phyloP scores from a whole-genome alignment of 1,140 invertebrate genomes.

The Hirudo medicinalis region DNA sequence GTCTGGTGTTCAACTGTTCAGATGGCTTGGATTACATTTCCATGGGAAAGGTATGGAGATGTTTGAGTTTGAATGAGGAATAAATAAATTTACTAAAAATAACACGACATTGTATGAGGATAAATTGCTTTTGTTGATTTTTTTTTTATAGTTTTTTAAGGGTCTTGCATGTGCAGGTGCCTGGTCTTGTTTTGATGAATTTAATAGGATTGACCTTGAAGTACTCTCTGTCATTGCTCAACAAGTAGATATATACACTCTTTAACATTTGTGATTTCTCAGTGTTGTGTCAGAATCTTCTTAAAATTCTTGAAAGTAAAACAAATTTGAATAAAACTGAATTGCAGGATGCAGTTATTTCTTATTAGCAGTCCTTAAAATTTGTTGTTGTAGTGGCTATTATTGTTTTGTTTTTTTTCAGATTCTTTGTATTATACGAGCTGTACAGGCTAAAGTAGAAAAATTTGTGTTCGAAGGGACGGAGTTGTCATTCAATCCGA shows the following conservation, averaged over 20 bases:
- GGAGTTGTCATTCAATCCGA: constrained; percentile 38
- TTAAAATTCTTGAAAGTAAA: too few species aligned
- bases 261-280: background rate
- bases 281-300: too few species aligned
- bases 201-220: constrained; percentile 43
- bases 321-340: too few species aligned
- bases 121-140: background rate
- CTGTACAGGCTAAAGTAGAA: constrained; percentile 37
- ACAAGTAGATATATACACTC: constrained; percentile 29
- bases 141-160: constrained; percentile 39
- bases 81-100: background rate
- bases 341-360: too few species aligned
- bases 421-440: constrained; percentile 43
- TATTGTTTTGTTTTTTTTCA: constrained; percentile 40
- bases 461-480: constrained; percentile 42
- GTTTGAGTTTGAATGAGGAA: too few species aligned
- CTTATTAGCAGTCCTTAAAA: too few species aligned
- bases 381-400: too few species aligned
- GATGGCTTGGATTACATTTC: constrained; percentile 43
- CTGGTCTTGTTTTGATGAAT: constrained; percentile 45
- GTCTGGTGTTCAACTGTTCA: constrained; percentile 44
- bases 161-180: constrained; percentile 42
- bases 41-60: constrained; percentile 39
- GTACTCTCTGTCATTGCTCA: constrained; percentile 43
- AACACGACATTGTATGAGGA: background rate